phyloP scores from a whole-genome alignment of 2,888 invertebrate genomes.

The Chrysodeixis includens region DNA sequence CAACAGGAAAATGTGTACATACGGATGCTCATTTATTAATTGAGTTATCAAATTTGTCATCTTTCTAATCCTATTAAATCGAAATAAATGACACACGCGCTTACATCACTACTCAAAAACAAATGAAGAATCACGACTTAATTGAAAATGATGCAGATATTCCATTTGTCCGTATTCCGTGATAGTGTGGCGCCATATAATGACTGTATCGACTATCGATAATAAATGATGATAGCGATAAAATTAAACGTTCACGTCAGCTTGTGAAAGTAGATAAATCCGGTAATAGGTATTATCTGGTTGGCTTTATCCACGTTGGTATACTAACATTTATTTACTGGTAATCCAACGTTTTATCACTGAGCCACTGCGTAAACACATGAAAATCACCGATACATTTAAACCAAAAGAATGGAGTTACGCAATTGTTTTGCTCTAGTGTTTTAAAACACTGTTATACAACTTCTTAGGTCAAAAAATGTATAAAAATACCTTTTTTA shows the following conservation, averaged over 20 bases:
- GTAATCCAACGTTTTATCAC: no score
- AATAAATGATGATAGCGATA: constrained; percentile 61
- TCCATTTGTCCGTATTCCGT: constrained; percentile 34
- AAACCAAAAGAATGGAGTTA: no score
- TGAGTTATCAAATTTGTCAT: background rate
- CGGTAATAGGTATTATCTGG: constrained; percentile 25
- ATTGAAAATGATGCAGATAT: constrained; percentile 40
- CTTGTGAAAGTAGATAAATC: constrained; percentile 55
- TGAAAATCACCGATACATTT: no score
- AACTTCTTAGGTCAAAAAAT: no score
- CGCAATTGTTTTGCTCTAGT: no score
- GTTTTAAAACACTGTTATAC: no score
- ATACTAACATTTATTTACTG: background rate
- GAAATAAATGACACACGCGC: constrained; percentile 20
- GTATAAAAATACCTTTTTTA: no score
- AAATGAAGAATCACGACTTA: constrained; percentile 2
- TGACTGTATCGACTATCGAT: constrained; percentile 57
- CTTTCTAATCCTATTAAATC: background rate
- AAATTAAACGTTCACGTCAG: constrained; percentile 54
- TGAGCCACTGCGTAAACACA: no score
- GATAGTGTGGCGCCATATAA: constrained; percentile 67
- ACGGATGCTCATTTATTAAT: constrained; percentile 9
- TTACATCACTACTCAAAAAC: constrained; percentile 17
- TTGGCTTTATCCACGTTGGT: constrained; percentile 14
- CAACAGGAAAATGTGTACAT: constrained; percentile 19